phyloP scores from a whole-genome alignment of 1,140 invertebrate genomes.

The Diplogasteroides magnus region DNA sequence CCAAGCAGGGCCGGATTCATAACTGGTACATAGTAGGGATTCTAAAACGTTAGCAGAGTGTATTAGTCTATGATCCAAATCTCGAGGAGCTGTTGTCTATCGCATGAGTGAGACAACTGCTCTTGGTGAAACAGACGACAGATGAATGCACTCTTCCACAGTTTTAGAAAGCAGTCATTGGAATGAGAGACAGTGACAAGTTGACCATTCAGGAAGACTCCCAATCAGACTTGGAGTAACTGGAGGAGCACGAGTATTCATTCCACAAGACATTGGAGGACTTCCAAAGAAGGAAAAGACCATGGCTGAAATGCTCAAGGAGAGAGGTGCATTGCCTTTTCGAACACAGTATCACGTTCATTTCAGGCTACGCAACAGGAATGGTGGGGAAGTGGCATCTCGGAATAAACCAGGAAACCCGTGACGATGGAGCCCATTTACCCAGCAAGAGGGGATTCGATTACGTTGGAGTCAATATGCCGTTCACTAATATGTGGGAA shows the following conservation, averaged over 20 bases:
- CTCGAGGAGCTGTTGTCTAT: too few species aligned
- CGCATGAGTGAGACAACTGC: too few species aligned
- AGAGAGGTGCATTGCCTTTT: constrained; percentile 9
- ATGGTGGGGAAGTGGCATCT: constrained; percentile 49
- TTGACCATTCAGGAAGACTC: too few species aligned
- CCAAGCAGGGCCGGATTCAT: constrained; percentile 53
- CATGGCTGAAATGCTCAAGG: constrained; percentile 38
- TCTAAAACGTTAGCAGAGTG: too few species aligned
- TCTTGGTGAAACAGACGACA: too few species aligned
- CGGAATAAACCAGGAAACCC: constrained; percentile 49
- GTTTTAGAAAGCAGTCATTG: too few species aligned
- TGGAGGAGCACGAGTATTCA: too few species aligned
- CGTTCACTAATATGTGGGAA: constrained; percentile 53
- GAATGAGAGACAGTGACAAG: too few species aligned
- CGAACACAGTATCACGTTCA: neutral
- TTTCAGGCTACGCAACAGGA: constrained; percentile 33
- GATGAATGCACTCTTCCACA: too few species aligned
- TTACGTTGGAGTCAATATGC: constrained; percentile 45
- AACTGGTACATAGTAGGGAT: too few species aligned
- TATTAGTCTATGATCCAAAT: too few species aligned
- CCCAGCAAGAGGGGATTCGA: constrained; percentile 46
- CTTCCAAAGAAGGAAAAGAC: constrained; percentile 38
- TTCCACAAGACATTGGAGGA: constrained; percentile 35
- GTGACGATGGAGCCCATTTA: constrained; percentile 43
- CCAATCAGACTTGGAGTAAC: too few species aligned